A percentile compares a stretch with the other conserved stretches of the same genome.
Evolutionary conservation across 2,888 invertebrate species (phyloP).

Genomic region (Hololepta plana): DNA sequence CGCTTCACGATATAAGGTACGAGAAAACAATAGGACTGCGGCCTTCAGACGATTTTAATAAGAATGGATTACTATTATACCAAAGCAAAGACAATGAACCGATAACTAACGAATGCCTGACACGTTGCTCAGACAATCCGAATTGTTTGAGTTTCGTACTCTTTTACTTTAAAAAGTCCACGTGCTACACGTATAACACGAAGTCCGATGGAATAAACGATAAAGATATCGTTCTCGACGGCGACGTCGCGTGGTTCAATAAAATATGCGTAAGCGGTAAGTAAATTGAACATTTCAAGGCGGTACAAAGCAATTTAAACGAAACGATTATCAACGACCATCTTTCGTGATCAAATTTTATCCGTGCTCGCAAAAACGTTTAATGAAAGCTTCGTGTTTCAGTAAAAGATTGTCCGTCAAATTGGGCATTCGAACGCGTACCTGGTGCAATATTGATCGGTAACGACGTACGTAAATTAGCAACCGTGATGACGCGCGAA

Average conservation of each 20-base stretch:
- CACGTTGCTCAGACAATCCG: conserved; percentile 17
- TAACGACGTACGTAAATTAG: conserved; percentile 39
- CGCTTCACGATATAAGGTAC: conserved; percentile 18
- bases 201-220: conserved; percentile 12
- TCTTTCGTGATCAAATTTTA: conserved; percentile 5
- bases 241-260: conserved; percentile 43
- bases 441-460: conserved; percentile 58
- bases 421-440: conserved; percentile 61
- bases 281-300: too few relatives aligned
- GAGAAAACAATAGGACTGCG: conserved; percentile 24
- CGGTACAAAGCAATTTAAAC: conserved; percentile 5
- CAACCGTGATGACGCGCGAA: conserved; percentile 39
- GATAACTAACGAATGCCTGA: conserved; percentile 22
- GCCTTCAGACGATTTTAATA: conserved; percentile 14
- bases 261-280: conserved; percentile 43
- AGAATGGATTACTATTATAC: conserved; percentile 14
- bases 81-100: conserved; percentile 13
- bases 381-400: too few relatives aligned
- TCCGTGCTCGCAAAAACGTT: neutral
- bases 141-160: conserved; percentile 24
- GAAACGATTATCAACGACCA: neutral
- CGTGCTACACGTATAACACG: conserved; percentile 21
- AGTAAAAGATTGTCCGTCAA: conserved; percentile 25
- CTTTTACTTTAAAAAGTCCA: conserved; percentile 19
- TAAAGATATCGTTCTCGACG: conserved; percentile 28